A percentile compares a stretch with the other conserved stretches of the same genome.
Conservation (phyloP, 2,888 invertebrate species). For the Drosophila lutescens region DNA sequence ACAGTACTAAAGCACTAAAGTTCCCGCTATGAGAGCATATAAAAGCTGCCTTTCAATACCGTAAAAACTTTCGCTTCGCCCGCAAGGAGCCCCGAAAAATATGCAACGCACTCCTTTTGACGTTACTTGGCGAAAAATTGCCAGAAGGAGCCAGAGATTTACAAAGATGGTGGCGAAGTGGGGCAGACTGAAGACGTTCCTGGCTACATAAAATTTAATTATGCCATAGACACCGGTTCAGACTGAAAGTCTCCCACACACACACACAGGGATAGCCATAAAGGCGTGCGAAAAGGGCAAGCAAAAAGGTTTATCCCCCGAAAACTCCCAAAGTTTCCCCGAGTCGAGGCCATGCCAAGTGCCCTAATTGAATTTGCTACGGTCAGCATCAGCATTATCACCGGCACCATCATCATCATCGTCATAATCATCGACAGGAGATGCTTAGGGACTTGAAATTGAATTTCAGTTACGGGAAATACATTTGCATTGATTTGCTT, state of each 20-base stretch:
- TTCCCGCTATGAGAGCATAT: background rate
- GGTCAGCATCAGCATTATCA: conserved; percentile 58
- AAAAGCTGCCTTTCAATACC: background rate
- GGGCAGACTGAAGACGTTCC: conserved; percentile 16
- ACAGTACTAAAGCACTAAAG: background rate
- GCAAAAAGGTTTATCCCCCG: conserved; percentile 61
- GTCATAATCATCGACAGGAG: conserved; percentile 30
- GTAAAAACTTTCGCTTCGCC: conserved; percentile 4
- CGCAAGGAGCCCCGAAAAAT: conserved; percentile 19
- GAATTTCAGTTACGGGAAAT: conserved; percentile 78
- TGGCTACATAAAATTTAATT: conserved; percentile 72
- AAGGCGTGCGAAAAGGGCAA: conserved; percentile 51
- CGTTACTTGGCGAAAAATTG: conserved; percentile 21
- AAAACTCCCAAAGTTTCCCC: conserved; percentile 2
- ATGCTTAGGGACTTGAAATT: conserved; percentile 70
- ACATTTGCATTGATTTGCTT: conserved; percentile 79
- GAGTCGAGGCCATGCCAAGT: conserved; percentile 51
- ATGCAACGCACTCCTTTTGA: conserved; percentile 13
- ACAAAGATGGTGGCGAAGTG: conserved; percentile 16
- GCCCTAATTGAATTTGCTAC: conserved; percentile 79
- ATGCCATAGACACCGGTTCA: conserved; percentile 59
- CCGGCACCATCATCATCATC: conserved; percentile 29
- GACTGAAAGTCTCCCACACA: conserved; percentile 16
- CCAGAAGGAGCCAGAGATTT: conserved; percentile 43
- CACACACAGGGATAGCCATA: background rate